Evolutionary conservation across 2,888 invertebrate species (phyloP), one percentile per base, ranked within the genome.

Genomic region (Caenorhabditis plicata): DNA sequence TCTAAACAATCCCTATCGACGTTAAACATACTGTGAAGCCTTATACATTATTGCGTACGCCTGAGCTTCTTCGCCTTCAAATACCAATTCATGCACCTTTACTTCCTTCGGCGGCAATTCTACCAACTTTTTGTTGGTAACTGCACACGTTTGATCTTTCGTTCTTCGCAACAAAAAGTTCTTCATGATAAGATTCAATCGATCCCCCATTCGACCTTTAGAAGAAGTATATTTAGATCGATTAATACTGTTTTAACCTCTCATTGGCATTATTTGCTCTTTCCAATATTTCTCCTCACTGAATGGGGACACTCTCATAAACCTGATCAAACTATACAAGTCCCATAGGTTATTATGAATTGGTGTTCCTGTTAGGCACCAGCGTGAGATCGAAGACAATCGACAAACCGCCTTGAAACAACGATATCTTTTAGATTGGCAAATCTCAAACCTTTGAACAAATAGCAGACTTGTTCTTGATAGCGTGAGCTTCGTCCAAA

Each of bases 401-500:
- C 83, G 83, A 80, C 88, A 88, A 7, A 88, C 88, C 0, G 89
- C 88, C 58, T 85, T 9, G 19, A 36, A 19, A 36, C 7, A 36
- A 15, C n/a, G 36, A 36, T 17, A 36, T 36, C 7, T 8, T 8
- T 27, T 27, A 9, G 19, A 36, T 36, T 9, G 8, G 19, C 9
- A 33, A 43, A 9, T 15, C n/a, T 15, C 13, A 29, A 32, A 44
- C 38, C 41, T 62, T 68, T n/a, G 65, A 65, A 7, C 35, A 27
- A n/a, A 38, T 39, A 9, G 62, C 48, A 11, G 54, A 47, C 81
- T 89, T 87, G 84, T 95, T 95, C 70, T 93, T 87, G 8, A 95
- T 89, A 33, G 87, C 86, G 82, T 96, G 95, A 0, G 90, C 95
- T 84, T 96, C 95, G 83, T 96, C 95, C 20, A 96, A 84, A 57